These are phyloP conservation scores for Branchinecta lindahli DNA, from an alignment of 1,140 invertebrate genomes.

Conservation along the genomic window DNA sequence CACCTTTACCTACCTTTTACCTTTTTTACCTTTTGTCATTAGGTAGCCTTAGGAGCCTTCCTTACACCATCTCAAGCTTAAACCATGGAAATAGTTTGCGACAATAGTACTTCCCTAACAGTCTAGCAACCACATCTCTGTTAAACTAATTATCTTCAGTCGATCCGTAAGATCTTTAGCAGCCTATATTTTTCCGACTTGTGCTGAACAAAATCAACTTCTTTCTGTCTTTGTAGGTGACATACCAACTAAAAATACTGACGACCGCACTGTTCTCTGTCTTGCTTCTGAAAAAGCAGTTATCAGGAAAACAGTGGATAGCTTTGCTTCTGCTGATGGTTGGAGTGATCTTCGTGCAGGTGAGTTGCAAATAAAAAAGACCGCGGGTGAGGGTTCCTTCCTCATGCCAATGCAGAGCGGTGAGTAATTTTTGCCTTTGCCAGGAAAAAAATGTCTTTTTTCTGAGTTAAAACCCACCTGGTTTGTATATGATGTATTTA, in stretches of 20 bases:
- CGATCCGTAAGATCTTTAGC: neutral
- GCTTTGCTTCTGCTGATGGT: slow-evolving; percentile 35
- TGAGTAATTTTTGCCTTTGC: neutral
- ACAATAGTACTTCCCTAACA: no score
- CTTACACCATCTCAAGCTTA: no score
- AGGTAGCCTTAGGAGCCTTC: no score
- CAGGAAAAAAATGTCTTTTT: no score
- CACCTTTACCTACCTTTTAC: no score
- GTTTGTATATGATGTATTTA: neutral
- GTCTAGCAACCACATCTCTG: neutral
- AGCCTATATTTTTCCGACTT: slow-evolving; percentile 7
- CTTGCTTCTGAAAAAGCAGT: slow-evolving; percentile 30
- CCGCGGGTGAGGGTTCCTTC: no score
- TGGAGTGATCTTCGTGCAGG: slow-evolving; percentile 38
- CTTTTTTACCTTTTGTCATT: no score
- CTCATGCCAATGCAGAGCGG: neutral
- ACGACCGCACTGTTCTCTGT: slow-evolving; percentile 39
- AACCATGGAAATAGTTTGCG: no score
- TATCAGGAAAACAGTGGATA: slow-evolving; percentile 33
- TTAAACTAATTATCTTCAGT: neutral
- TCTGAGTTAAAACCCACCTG: neutral
- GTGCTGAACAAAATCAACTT: slow-evolving; percentile 10
- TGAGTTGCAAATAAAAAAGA: slow-evolving; percentile 9
- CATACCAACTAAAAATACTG: slow-evolving; percentile 39
- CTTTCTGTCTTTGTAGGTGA: slow-evolving; percentile 28